These are phyloP conservation scores for Macrotus californicus DNA, from an alignment of 2,113 vertebrate genomes.

Conservation along the genomic window DNA sequence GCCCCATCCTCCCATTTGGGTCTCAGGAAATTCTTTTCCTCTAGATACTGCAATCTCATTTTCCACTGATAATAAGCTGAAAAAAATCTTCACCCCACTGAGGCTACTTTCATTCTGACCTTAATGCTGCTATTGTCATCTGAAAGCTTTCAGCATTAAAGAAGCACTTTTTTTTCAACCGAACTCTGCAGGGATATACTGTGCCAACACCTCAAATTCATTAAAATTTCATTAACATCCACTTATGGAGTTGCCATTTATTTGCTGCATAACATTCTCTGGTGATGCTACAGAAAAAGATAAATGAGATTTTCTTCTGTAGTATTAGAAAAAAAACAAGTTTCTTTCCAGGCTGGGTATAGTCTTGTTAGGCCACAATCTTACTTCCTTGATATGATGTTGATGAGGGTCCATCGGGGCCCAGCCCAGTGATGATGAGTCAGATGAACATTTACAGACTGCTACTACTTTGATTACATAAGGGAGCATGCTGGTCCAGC, in stretches of 20 bases:
- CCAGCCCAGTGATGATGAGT: not conserved
- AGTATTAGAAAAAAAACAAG: conserved; percentile 5
- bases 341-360: not conserved
- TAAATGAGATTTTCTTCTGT: conserved; percentile 43
- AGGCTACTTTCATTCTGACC: not conserved
- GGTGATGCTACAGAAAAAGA: conserved; percentile 34
- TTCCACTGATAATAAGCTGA: not conserved
- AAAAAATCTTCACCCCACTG: not conserved
- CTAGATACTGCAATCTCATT: too few relatives aligned
- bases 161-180: not conserved
- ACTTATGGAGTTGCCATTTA: conserved; percentile 54
- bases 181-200: conserved; percentile 33
- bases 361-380: not conserved
- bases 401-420: not conserved
- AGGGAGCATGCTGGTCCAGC: not conserved
- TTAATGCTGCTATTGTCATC: not conserved
- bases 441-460: too few relatives aligned
- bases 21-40: too few relatives aligned
- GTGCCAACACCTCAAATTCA: conserved; percentile 53
- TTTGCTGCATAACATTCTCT: conserved; percentile 53
- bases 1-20: too few relatives aligned
- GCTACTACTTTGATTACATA: too few relatives aligned
- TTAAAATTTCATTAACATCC: conserved; percentile 66
- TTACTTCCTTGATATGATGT: fast-evolving
- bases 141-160: conserved; percentile 3